These are phyloP conservation scores for Crepidodera aurea DNA, from an alignment of 2,888 invertebrate genomes.

Conservation along the genomic window DNA sequence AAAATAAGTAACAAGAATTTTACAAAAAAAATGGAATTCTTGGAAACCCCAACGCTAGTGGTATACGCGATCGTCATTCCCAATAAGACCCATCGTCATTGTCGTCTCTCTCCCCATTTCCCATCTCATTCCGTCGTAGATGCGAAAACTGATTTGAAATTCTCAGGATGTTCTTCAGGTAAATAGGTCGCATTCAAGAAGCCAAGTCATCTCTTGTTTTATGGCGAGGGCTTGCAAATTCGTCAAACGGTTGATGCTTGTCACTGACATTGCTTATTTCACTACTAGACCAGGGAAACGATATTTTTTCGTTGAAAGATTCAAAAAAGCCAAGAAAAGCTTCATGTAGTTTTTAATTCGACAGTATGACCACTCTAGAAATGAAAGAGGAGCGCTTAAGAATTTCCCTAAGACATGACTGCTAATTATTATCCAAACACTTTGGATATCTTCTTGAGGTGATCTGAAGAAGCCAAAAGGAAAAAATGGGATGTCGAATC, in stretches of 20 bases:
- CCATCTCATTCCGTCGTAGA: slow-evolving; percentile 32
- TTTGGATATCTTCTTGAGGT: too few species aligned
- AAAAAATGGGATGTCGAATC: too few species aligned
- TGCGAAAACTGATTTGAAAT: slow-evolving; percentile 45
- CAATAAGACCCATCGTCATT: slow-evolving; percentile 12
- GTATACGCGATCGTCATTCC: slow-evolving; percentile 20
- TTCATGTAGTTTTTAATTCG: too few species aligned
- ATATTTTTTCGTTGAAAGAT: background rate
- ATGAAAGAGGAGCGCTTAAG: too few species aligned
- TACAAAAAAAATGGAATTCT: too few species aligned
- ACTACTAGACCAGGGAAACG: slow-evolving; percentile 11
- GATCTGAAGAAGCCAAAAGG: too few species aligned
- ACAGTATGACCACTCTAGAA: too few species aligned
- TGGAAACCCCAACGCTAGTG: slow-evolving; percentile 2
- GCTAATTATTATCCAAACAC: too few species aligned
- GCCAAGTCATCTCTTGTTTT: slow-evolving; percentile 49
- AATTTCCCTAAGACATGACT: too few species aligned
- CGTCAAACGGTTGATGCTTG: slow-evolving; percentile 47
- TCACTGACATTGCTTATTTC: slow-evolving; percentile 48
- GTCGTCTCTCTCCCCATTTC: slow-evolving; percentile 4
- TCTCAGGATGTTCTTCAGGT: slow-evolving; percentile 49
- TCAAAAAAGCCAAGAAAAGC: too few species aligned
- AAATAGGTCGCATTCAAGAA: slow-evolving; percentile 51
- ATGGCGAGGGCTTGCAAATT: slow-evolving; percentile 50
- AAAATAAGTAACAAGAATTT: too few species aligned